A percentile compares a stretch with the other conserved stretches of the same genome.
phyloP scores from a whole-genome alignment of 2,113 vertebrate species.

The Psettodes erumei region DNA sequence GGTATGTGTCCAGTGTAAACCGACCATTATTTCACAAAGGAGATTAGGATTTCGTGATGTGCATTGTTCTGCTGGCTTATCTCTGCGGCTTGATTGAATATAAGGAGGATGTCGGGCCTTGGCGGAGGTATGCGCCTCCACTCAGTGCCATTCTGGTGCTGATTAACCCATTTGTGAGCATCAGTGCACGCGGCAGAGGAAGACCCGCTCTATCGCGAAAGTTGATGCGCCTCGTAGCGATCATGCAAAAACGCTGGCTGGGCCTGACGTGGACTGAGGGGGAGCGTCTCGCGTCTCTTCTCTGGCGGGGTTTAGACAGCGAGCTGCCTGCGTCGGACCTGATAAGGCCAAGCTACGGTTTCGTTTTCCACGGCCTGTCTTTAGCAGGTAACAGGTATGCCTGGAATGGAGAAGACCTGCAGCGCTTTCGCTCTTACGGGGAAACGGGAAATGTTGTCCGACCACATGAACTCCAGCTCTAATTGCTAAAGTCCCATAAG shows the following conservation, averaged over 20 bases:
- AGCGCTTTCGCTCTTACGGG: not conserved
- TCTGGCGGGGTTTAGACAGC: not conserved
- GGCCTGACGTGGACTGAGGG: not conserved
- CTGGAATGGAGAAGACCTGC: constrained; percentile 19
- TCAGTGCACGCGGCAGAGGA: no score
- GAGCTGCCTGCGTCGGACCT: not conserved
- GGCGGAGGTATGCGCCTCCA: no score
- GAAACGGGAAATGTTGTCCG: constrained; percentile 4
- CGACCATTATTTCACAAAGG: no score
- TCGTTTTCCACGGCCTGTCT: constrained; percentile 15
- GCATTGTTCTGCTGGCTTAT: no score
- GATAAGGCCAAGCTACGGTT: constrained; percentile 10
- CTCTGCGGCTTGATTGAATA: no score
- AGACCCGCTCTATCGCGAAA: no score
- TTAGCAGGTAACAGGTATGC: constrained; percentile 22
- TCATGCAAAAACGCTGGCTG: not conserved
- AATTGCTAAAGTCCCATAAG: not conserved
- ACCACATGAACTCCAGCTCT: not conserved
- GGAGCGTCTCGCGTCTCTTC: not conserved
- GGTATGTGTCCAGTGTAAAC: no score
- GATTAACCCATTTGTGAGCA: no score
- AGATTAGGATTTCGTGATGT: no score
- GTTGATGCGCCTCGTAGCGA: not conserved
- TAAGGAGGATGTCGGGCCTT: no score
- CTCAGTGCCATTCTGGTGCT: no score